Base-by-base conservation (phyloP, 1,140 invertebrate genomes). In the Anoplolepis gracilipes region DNA sequence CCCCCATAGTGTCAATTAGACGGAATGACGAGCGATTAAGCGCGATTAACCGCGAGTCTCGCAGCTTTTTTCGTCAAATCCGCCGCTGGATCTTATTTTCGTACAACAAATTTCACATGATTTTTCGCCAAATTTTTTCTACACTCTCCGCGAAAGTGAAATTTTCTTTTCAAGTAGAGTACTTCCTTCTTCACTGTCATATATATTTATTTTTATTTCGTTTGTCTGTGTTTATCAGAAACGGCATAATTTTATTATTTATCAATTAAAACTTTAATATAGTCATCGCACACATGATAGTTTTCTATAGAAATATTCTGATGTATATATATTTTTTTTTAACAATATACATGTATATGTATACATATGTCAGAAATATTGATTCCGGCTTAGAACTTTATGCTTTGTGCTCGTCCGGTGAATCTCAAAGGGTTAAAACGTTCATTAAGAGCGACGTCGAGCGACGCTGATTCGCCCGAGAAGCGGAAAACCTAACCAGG, bases 1-100 rank as follows among this genome's bases (percentile, higher is more conserved):
- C 78, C 85, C 88, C 87, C 87, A 86, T 87, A 86, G 75, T 90
- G 91, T 94, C 93, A 93, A 94, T 94, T 94, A 93, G 90, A 88
- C 64, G 86, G 88, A 93, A 93, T 93, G 77, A 91, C 86, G 85
- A 75, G 86, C 84, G 92, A 94, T 94, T 93, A 92, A 92, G 90
- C 87, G 87, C 76, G 88, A 87, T 92, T 90, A 86, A 67, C 76
- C 75, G 85, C 85, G 72, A 84, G 89, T 77, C 33, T 89, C 25
- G 53, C 13, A 49, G 59, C 87, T 87, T 91, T 89, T 84, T 55
- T 10, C 39, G 22, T 16, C n/a, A 22, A 39, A 2, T 11, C 1
- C n/a, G 22, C 55, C 7, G 62, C 5, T 5, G 46, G 46, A 49
- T 49, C 0, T 30, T 13, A 2, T 13, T 46, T 33, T 33, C 28